Evolutionary conservation across 1,140 invertebrate genomes (phyloP).

Genomic region (Aphis gossypii): DNA sequence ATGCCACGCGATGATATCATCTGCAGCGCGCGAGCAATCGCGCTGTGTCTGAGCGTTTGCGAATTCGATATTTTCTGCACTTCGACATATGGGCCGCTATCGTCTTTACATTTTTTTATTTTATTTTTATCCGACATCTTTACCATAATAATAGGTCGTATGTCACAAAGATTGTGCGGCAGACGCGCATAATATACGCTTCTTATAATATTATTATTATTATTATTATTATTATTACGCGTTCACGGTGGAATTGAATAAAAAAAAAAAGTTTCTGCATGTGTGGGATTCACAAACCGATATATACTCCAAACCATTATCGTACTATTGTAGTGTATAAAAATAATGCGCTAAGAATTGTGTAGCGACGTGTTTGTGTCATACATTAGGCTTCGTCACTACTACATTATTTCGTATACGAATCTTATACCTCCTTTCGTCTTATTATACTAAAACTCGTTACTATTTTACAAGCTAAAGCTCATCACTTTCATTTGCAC

Average conservation of each 20-base stretch:
- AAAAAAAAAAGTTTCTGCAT: neutral
- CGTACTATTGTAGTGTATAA: neutral
- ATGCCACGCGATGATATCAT: slow-evolving; percentile 40
- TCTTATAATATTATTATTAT: neutral
- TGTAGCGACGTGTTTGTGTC: neutral
- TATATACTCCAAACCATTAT: neutral
- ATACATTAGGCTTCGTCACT: neutral
- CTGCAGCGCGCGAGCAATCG: neutral
- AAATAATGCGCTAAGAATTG: neutral
- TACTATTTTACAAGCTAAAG: neutral
- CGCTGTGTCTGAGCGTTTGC: slow-evolving; percentile 34
- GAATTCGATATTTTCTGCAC: slow-evolving; percentile 52
- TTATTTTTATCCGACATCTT: slow-evolving; percentile 37
- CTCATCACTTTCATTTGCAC: neutral
- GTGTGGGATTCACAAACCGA: neutral
- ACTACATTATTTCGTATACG: neutral
- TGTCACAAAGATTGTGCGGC: slow-evolving; percentile 21
- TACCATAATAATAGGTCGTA: slow-evolving; percentile 14
- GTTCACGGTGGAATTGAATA: neutral
- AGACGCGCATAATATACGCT: neutral
- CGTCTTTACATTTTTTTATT: slow-evolving; percentile 48
- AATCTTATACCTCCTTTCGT: neutral
- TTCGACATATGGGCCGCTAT: slow-evolving; percentile 15
- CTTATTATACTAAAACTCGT: neutral
- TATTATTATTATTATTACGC: slow-evolving; percentile 18